phyloP scores from a whole-genome alignment of 2,888 invertebrate species.

The Drosophila robusta region DNA sequence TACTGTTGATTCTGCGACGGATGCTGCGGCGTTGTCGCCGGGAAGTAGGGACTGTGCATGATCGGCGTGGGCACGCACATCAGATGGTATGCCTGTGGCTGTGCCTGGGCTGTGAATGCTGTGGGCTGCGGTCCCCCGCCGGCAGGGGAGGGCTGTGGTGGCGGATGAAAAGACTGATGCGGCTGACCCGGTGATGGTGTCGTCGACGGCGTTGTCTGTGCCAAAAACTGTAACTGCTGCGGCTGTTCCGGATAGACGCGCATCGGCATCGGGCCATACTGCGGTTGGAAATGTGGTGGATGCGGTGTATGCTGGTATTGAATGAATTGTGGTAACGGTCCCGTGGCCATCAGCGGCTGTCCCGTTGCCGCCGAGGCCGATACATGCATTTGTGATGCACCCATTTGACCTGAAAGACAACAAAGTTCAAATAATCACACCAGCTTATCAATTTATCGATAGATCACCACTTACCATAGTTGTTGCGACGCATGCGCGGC shows the following conservation, averaged over 20 bases:
- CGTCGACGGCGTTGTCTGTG: constrained; percentile 87
- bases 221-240: constrained; percentile 86
- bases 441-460: neutral
- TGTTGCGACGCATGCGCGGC: constrained; percentile 85
- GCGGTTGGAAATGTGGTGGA: constrained; percentile 86
- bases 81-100: constrained; percentile 87
- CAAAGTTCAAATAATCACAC: neutral
- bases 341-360: constrained; percentile 93
- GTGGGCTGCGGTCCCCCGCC: constrained; percentile 86
- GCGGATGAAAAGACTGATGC: constrained; percentile 87
- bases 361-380: constrained; percentile 89
- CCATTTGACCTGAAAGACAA: constrained; percentile 84
- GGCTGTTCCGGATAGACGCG: constrained; percentile 89
- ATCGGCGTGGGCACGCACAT: constrained; percentile 86
- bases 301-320: constrained; percentile 88
- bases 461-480: constrained; percentile 69
- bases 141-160: constrained; percentile 87
- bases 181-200: constrained; percentile 87
- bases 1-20: constrained; percentile 84
- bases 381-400: constrained; percentile 91
- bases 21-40: constrained; percentile 81
- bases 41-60: constrained; percentile 83
- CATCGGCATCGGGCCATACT: constrained; percentile 86
- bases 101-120: constrained; percentile 82
- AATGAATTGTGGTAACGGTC: constrained; percentile 90